A percentile compares a stretch with the other conserved stretches of the same genome.
Conservation (phyloP, 2,113 vertebrate genomes). For the Mugil cephalus region DNA sequence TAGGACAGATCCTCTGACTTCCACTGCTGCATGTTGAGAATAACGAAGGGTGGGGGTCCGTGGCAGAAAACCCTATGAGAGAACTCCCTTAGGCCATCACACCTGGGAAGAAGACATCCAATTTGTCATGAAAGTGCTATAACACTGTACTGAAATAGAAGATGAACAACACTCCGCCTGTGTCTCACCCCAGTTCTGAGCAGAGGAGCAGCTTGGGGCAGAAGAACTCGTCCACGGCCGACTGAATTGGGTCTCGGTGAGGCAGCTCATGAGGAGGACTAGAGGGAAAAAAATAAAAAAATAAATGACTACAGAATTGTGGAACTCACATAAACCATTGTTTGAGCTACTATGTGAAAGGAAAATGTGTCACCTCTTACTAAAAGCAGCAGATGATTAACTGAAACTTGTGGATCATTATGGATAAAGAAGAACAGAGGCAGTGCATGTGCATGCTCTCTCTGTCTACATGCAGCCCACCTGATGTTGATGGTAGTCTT, state of each 20-base stretch:
- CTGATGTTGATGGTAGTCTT: slow-evolving; percentile 88
- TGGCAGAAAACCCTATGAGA: slow-evolving; percentile 89
- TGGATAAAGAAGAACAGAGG: no score
- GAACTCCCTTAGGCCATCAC: slow-evolving; percentile 88
- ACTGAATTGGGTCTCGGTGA: slow-evolving; percentile 88
- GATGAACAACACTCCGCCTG: rapidly evolving
- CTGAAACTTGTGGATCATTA: no score
- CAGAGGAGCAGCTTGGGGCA: slow-evolving; percentile 87
- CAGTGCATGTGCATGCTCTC: no score
- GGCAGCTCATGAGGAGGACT: slow-evolving; percentile 90
- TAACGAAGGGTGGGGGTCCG: slow-evolving; percentile 90
- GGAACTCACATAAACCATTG: no score
- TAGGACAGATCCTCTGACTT: slow-evolving; percentile 91
- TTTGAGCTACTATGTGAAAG: no score
- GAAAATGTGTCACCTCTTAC: background rate
- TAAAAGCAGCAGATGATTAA: no score
- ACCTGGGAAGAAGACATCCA: slow-evolving; percentile 73
- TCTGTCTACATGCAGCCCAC: slow-evolving; percentile 62
- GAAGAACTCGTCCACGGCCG: slow-evolving; percentile 89
- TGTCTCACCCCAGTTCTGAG: slow-evolving; percentile 85
- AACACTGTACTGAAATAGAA: background rate
- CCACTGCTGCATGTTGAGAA: slow-evolving; percentile 94
- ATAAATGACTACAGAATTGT: no score
- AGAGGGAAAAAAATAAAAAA: slow-evolving; percentile 20
- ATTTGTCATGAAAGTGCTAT: background rate